phyloP scores from a whole-genome alignment of 2,113 vertebrate genomes.

The Blennius ocellaris region DNA sequence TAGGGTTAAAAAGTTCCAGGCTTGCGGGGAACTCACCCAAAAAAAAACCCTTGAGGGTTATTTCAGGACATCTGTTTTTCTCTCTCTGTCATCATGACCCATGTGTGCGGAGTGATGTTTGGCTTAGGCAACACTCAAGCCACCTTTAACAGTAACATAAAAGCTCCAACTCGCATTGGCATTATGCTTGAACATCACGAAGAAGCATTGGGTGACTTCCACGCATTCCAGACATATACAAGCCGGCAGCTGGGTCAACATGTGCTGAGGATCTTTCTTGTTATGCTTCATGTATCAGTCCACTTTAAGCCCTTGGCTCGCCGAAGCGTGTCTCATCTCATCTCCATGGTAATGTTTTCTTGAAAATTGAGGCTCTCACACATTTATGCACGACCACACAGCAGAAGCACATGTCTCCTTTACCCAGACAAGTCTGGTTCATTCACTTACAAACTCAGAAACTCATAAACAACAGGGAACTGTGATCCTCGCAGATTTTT shows the following conservation, averaged over 20 bases:
- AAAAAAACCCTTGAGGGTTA: conserved; percentile 40
- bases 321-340: conserved; percentile 10
- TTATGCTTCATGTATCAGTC: conserved; percentile 21
- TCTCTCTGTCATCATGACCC: neutral
- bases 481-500: neutral
- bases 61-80: conserved; percentile 34
- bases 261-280: conserved; percentile 17
- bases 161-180: neutral
- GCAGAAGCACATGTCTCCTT: neutral
- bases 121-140: neutral
- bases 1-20: conserved; percentile 2
- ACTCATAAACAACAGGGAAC: neutral
- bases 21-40: neutral
- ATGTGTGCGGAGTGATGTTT: neutral
- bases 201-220: conserved; percentile 6
- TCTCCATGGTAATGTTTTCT: neutral
- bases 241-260: conserved; percentile 31
- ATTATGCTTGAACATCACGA: neutral
- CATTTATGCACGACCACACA: neutral
- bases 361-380: neutral
- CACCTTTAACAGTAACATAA: neutral
- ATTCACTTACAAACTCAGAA: neutral
- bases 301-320: neutral
- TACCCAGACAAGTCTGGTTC: too few species aligned
- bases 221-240: conserved; percentile 39